These are phyloP conservation scores for Teleogryllus occipitalis DNA, from an alignment of 1,140 invertebrate genomes.

Conservation along the genomic window DNA sequence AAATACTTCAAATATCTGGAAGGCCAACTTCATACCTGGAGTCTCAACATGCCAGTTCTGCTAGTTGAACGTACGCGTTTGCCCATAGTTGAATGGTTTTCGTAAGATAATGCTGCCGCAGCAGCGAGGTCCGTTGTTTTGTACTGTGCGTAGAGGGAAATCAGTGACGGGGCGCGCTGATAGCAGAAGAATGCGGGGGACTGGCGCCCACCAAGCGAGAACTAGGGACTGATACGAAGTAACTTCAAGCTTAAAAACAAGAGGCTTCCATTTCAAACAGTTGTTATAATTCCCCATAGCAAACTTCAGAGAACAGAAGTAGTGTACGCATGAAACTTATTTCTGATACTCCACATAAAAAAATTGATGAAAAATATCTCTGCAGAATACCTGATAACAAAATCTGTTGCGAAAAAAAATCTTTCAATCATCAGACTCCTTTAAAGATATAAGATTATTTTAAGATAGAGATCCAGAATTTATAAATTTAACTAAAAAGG, in stretches of 20 bases:
- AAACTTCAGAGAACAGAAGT: not conserved
- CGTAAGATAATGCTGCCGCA: not conserved
- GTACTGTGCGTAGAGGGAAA: not conserved
- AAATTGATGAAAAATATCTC: too few species aligned
- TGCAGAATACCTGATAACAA: too few species aligned
- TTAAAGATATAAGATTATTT: too few species aligned
- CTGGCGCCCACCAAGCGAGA: not conserved
- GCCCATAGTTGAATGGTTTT: too few species aligned
- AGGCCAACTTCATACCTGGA: too few species aligned
- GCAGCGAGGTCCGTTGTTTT: not conserved
- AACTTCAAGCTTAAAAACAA: not conserved
- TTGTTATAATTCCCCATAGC: constrained; percentile 2
- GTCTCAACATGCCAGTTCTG: too few species aligned
- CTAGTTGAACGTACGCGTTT: too few species aligned
- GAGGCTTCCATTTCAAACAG: constrained; percentile 3
- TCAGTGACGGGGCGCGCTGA: not conserved
- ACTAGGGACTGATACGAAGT: not conserved
- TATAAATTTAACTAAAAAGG: too few species aligned
- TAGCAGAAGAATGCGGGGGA: not conserved
- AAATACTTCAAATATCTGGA: too few species aligned
- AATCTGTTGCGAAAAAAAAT: too few species aligned
- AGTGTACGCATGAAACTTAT: not conserved
- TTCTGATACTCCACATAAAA: not conserved
- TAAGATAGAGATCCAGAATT: too few species aligned
- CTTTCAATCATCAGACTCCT: too few species aligned